A percentile compares a stretch with the other conserved stretches of the same genome.
Conservation (phyloP, 2,113 vertebrate species). For the Microtus richardsoni region DNA sequence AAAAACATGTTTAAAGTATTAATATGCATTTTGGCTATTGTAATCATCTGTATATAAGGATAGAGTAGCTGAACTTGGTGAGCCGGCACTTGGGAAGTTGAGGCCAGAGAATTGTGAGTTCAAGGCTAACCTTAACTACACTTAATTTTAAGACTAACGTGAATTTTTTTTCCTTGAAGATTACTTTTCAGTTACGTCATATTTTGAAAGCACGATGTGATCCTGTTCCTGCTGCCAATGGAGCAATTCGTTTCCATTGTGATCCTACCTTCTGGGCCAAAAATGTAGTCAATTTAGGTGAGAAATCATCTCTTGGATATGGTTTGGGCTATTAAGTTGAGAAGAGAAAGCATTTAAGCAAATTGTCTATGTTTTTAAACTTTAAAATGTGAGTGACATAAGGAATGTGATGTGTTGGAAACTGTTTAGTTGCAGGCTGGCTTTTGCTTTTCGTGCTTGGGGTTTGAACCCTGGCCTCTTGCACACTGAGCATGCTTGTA, state of each 20-base stretch:
- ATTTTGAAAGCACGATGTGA: conserved; percentile 96
- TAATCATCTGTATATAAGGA: background rate
- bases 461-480: background rate
- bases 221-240: conserved; percentile 95
- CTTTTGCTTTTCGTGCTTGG: background rate
- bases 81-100: background rate
- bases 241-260: conserved; percentile 97
- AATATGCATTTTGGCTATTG: background rate
- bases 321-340: background rate
- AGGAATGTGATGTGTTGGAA: background rate
- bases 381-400: conserved; percentile 11
- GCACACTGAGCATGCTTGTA: background rate
- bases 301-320: conserved; percentile 72
- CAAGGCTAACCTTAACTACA: background rate
- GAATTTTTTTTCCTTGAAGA: conserved; percentile 85
- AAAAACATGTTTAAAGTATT: background rate
- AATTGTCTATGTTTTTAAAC: conserved; percentile 11
- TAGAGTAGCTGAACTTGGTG: background rate
- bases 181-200: conserved; percentile 95
- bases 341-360: conserved; percentile 18
- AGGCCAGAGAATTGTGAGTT: background rate
- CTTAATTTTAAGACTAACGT: conserved; percentile 62
- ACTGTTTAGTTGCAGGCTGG: background rate
- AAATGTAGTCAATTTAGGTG: conserved; percentile 98
- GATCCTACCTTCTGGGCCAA: conserved; percentile 99